These are phyloP conservation scores for Brachypteracias leptosomus DNA, from an alignment of 2,113 vertebrate genomes.

Conservation along the genomic window DNA sequence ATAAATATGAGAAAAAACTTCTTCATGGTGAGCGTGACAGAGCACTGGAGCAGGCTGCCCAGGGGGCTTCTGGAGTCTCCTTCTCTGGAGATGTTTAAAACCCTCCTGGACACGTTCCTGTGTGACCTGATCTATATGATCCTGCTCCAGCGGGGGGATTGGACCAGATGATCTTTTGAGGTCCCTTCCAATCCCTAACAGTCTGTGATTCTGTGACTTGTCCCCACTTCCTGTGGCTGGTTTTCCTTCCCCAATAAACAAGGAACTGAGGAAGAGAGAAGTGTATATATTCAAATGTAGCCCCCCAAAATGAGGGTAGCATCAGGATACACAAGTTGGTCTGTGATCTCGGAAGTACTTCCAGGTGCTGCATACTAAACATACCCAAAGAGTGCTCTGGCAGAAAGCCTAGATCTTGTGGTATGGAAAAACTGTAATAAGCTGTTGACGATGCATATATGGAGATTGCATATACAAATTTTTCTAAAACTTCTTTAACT, in stretches of 20 bases:
- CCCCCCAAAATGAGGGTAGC: not conserved
- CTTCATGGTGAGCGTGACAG: too few species aligned
- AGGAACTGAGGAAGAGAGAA: not conserved
- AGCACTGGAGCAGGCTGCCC: too few species aligned
- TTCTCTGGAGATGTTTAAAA: too few species aligned
- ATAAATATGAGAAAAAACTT: too few species aligned
- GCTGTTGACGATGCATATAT: slow-evolving; percentile 63
- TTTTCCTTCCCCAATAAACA: not conserved
- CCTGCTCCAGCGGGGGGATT: too few species aligned
- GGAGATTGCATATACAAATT: slow-evolving; percentile 62
- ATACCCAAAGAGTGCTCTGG: slow-evolving; percentile 40
- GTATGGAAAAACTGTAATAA: slow-evolving; percentile 56
- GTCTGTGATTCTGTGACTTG: too few species aligned
- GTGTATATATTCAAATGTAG: not conserved
- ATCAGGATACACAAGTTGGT: not conserved
- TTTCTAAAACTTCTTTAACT: slow-evolving; percentile 61
- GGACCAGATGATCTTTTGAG: too few species aligned
- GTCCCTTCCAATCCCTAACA: too few species aligned
- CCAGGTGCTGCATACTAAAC: slow-evolving; percentile 65
- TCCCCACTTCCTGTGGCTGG: not conserved
- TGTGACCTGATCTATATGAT: too few species aligned
- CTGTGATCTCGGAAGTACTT: slow-evolving; percentile 52
- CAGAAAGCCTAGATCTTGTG: slow-evolving; percentile 48
- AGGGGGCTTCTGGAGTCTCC: too few species aligned
- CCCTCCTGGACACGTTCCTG: too few species aligned